phyloP scores from a whole-genome alignment of 2,797 vertebrate genomes.

The Gambusia yucatana region DNA sequence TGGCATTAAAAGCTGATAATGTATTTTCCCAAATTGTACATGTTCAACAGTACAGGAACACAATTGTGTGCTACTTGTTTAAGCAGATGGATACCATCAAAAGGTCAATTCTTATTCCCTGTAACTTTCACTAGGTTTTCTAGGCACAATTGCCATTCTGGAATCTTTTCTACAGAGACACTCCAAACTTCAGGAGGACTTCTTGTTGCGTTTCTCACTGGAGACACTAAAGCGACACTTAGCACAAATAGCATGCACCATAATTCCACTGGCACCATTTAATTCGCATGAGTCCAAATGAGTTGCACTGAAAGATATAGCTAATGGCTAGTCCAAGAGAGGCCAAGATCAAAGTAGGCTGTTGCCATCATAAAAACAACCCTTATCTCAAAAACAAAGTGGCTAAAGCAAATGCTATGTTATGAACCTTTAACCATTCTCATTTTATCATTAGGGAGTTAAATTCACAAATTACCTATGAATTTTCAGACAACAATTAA shows the following conservation, averaged over 20 bases:
- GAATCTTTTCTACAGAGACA: neutral
- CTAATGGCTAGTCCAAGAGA: neutral
- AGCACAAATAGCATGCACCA: neutral
- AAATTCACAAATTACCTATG: neutral
- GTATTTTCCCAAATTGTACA: neutral
- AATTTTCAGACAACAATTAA: neutral
- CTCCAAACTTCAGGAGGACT: neutral
- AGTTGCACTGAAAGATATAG: neutral
- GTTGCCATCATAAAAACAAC: neutral
- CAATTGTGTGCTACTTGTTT: neutral
- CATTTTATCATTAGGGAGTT: neutral
- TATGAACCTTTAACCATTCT: neutral
- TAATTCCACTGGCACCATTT: neutral
- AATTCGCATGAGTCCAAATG: neutral
- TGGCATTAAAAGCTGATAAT: neutral
- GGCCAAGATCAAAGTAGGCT: neutral
- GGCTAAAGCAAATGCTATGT: neutral
- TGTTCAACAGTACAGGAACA: neutral
- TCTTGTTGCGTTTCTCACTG: neutral
- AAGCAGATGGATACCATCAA: neutral
- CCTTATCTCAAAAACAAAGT: neutral
- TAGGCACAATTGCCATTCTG: neutral
- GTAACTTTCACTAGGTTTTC: neutral
- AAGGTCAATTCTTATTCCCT: neutral
- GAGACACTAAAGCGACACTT: neutral